phyloP scores from a whole-genome alignment of 2,888 invertebrate genomes.

The Tipula vernalis region DNA sequence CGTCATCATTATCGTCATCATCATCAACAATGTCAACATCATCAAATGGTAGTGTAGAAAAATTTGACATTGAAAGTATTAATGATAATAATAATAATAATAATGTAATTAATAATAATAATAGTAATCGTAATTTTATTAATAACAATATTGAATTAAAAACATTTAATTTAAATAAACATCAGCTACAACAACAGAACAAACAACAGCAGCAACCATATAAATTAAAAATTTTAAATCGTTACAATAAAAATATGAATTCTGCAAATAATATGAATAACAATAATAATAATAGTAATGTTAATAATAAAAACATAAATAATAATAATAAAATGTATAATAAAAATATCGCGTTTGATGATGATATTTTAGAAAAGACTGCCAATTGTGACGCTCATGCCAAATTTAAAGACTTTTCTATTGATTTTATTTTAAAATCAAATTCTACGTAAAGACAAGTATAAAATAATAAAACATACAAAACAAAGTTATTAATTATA shows the following conservation, averaged over 20 bases:
- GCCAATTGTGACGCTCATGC: constrained; percentile 29
- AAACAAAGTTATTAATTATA: neutral
- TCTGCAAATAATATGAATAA: neutral
- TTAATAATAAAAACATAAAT: neutral
- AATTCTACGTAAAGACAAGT: constrained; percentile 4
- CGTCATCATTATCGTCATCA: constrained; percentile 20
- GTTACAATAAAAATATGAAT: constrained; percentile 1
- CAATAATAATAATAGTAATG: neutral
- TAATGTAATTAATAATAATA: neutral
- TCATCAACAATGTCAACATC: constrained; percentile 12
- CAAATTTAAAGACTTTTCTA: constrained; percentile 37
- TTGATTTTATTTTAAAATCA: constrained; percentile 31
- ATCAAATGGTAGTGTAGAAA: constrained; percentile 6
- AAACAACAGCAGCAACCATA: constrained; percentile 4
- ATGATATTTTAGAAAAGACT: constrained; percentile 14
- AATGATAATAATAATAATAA: constrained; percentile 8
- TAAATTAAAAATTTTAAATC: constrained; percentile 6
- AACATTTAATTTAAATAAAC: neutral
- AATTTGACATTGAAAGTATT: constrained; percentile 5
- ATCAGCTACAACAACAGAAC: neutral
- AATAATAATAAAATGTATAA: constrained; percentile 6
- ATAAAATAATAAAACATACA: neutral
- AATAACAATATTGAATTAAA: neutral
- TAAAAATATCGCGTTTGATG: constrained; percentile 8
- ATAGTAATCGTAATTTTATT: neutral